These are phyloP conservation scores for Heliconius melpomene DNA, from an alignment of 1,140 invertebrate species.

Conservation along the genomic window DNA sequence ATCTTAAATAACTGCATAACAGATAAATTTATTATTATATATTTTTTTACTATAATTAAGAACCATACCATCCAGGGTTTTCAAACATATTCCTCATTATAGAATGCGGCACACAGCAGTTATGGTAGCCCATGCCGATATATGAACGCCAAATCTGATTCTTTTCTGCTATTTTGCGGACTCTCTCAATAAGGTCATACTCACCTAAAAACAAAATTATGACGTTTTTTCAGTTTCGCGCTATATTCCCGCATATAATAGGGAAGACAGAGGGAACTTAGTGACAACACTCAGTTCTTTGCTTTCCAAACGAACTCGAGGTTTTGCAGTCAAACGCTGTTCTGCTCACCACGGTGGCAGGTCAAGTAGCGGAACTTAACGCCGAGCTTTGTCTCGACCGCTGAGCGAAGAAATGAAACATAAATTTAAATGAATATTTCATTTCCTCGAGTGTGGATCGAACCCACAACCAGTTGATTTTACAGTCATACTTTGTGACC, in stretches of 20 bases:
- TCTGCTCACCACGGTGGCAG: no score
- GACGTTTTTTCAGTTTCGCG: neutral
- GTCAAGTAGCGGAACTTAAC: no score
- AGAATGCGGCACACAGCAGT: conserved; percentile 96
- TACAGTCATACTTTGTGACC: no score
- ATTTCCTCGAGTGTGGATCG: no score
- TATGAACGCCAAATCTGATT: conserved; percentile 98
- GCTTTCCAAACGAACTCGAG: no score
- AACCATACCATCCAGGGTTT: conserved; percentile 97
- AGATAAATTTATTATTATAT: neutral
- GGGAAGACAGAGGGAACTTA: no score
- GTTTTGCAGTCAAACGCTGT: no score
- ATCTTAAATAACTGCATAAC: neutral
- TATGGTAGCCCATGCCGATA: conserved; percentile 99
- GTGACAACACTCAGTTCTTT: no score
- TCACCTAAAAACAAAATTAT: conserved; percentile 86
- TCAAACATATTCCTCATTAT: conserved; percentile 99
- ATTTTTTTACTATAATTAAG: conserved; percentile 68
- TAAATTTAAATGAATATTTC: no score
- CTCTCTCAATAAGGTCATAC: conserved; percentile 91
- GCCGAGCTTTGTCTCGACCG: no score
- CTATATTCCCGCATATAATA: neutral
- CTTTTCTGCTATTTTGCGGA: conserved; percentile 89
- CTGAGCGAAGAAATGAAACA: no score
- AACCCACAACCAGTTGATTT: no score